Evolutionary conservation across 1,140 invertebrate genomes (phyloP).

Genomic region (Drosophila willistoni): DNA sequence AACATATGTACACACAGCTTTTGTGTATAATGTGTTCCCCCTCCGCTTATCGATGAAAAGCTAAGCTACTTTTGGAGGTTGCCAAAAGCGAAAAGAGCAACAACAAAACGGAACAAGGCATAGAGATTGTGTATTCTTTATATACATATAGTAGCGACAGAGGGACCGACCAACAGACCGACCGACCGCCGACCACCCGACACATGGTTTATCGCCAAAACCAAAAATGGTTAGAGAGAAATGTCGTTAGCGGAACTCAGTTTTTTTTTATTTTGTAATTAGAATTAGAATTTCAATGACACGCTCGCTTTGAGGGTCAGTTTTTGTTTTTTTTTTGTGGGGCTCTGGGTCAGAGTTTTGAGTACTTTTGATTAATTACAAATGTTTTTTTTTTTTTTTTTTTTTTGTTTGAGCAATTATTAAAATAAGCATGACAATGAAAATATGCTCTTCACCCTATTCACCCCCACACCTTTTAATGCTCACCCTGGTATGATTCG

Average conservation of each 20-base stretch:
- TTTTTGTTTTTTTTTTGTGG: conserved; percentile 33
- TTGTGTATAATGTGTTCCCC: conserved; percentile 40
- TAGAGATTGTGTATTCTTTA: background rate
- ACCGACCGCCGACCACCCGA: too few relatives aligned
- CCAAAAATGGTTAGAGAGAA: conserved; percentile 15
- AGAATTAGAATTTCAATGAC: conserved; percentile 8
- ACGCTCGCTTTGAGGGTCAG: background rate
- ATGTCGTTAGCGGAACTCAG: conserved; percentile 22
- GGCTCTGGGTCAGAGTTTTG: conserved; percentile 61
- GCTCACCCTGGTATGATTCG: too few relatives aligned
- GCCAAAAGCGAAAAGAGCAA: conserved; percentile 18
- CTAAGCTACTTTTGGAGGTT: conserved; percentile 21
- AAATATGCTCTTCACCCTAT: conserved; percentile 14
- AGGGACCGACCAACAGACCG: too few relatives aligned
- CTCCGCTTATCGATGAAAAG: conserved; percentile 49
- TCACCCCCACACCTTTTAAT: background rate
- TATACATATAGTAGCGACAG: too few relatives aligned
- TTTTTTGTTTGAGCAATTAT: conserved; percentile 51
- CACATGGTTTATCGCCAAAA: background rate
- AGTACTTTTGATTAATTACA: conserved; percentile 58
- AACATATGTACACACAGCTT: background rate
- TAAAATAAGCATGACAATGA: conserved; percentile 63
- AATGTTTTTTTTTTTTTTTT: conserved; percentile 26
- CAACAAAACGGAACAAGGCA: background rate
- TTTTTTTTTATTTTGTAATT: conserved; percentile 11